These are phyloP conservation scores for Sander lucioperca DNA, from an alignment of 2,113 vertebrate genomes.

Conservation along the genomic window DNA sequence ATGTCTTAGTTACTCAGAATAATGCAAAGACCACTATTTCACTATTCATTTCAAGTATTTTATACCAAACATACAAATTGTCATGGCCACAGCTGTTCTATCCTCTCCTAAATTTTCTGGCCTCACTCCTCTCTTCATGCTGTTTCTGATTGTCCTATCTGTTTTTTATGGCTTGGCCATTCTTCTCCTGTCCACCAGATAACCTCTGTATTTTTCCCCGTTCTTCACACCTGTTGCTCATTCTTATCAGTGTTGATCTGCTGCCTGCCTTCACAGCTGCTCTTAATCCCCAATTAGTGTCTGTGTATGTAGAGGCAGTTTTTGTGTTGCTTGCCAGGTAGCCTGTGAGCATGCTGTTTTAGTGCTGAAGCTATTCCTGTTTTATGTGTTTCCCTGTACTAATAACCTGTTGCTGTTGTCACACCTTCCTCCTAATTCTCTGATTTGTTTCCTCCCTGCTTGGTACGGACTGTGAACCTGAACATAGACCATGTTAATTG, in stretches of 20 bases:
- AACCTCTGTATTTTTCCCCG: not conserved
- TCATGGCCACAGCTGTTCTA: not conserved
- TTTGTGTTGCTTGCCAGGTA: not conserved
- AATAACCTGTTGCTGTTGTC: not conserved
- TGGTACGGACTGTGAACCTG: not conserved
- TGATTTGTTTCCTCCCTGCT: constrained; percentile 4
- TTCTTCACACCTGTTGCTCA: constrained; percentile 12
- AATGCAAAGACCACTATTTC: not conserved
- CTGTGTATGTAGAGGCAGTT: not conserved
- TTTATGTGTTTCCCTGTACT: not conserved
- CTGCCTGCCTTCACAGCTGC: not conserved
- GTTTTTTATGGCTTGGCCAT: not conserved
- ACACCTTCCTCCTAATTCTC: constrained; percentile 1
- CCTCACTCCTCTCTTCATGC: not conserved
- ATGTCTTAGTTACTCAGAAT: not conserved
- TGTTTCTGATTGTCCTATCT: not conserved
- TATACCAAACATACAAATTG: not conserved
- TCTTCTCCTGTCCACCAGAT: constrained; percentile 15
- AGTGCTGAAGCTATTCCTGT: constrained; percentile 22
- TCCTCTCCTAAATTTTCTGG: not conserved
- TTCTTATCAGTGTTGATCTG: constrained; percentile 2
- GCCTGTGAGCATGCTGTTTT: not conserved
- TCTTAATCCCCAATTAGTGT: constrained; percentile 9
- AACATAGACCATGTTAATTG: constrained; percentile 4
- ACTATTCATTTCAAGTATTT: too few relatives aligned